Conservation (phyloP, 2,797 vertebrate species). For the Dallia pectoralis region DNA sequence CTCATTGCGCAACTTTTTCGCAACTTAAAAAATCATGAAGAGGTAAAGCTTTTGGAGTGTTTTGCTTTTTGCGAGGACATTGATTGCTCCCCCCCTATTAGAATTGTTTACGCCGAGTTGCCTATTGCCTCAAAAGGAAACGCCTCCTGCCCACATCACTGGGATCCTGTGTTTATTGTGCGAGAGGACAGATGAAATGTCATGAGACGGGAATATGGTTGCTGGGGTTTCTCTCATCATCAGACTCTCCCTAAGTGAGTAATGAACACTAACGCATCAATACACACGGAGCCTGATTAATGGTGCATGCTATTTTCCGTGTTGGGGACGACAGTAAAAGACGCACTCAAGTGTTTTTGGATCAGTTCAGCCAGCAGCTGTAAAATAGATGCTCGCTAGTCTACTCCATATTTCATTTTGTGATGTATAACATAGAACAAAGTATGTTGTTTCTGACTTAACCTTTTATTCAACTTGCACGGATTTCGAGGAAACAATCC, state of each 20-base stretch:
- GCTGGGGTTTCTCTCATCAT: neutral
- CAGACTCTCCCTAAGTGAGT: neutral
- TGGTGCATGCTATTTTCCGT: neutral
- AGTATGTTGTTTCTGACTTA: no score
- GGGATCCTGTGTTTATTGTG: conserved; percentile 8
- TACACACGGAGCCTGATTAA: conserved; percentile 3
- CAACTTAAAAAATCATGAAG: conserved; percentile 64
- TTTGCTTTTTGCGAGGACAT: conserved; percentile 23
- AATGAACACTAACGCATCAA: conserved; percentile 3
- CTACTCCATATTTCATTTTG: no score
- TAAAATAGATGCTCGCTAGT: no score
- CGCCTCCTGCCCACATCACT: conserved; percentile 26
- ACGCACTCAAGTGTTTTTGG: no score
- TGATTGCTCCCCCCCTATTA: conserved; percentile 32
- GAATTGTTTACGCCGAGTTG: conserved; percentile 23
- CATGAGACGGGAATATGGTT: neutral
- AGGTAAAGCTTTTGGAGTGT: conserved; percentile 48
- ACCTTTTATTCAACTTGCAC: no score
- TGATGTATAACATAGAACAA: no score
- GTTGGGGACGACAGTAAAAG: neutral
- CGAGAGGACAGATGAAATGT: neutral
- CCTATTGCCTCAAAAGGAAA: neutral
- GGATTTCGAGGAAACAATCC: no score
- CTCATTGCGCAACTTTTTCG: conserved; percentile 58
- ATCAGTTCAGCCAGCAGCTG: no score